Evolutionary conservation across 2,797 vertebrate species (phyloP).

Genomic region (Eutrigla gurnardus): DNA sequence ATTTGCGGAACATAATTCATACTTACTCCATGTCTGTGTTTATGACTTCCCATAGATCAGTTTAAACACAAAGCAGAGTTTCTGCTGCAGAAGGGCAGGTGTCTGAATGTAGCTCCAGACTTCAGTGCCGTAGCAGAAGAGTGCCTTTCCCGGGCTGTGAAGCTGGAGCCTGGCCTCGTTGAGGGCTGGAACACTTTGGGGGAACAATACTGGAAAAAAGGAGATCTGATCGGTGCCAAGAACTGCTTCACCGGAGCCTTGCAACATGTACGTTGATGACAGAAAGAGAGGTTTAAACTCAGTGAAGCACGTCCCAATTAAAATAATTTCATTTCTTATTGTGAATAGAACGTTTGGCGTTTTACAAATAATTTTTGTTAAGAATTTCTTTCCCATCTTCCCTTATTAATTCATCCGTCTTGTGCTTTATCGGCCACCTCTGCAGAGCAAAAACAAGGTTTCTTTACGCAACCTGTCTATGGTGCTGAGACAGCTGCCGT

Average conservation of each 20-base stretch:
- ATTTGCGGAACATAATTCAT: neutral
- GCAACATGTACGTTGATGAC: conserved; percentile 83
- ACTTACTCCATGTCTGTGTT: neutral
- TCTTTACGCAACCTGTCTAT: conserved; percentile 93
- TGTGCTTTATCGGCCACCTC: neutral
- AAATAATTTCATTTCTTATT: no score
- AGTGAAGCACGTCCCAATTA: neutral
- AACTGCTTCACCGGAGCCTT: conserved; percentile 93
- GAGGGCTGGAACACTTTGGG: conserved; percentile 94
- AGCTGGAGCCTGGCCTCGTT: conserved; percentile 90
- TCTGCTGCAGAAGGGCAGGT: conserved; percentile 89
- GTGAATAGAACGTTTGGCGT: no score
- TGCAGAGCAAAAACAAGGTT: conserved; percentile 92
- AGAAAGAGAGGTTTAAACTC: neutral
- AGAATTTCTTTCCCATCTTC: neutral
- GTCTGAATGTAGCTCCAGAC: conserved; percentile 86
- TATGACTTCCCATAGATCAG: conserved; percentile 69
- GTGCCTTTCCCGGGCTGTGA: conserved; percentile 90
- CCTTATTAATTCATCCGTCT: neutral
- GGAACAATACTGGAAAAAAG: conserved; percentile 95
- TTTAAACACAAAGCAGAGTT: conserved; percentile 84
- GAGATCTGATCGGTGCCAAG: conserved; percentile 87
- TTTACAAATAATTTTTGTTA: no score
- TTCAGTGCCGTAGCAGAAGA: conserved; percentile 87
- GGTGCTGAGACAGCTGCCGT: conserved; percentile 90